Conservation (phyloP, 2,797 vertebrate species). For the Eleutherodactylus coqui region DNA sequence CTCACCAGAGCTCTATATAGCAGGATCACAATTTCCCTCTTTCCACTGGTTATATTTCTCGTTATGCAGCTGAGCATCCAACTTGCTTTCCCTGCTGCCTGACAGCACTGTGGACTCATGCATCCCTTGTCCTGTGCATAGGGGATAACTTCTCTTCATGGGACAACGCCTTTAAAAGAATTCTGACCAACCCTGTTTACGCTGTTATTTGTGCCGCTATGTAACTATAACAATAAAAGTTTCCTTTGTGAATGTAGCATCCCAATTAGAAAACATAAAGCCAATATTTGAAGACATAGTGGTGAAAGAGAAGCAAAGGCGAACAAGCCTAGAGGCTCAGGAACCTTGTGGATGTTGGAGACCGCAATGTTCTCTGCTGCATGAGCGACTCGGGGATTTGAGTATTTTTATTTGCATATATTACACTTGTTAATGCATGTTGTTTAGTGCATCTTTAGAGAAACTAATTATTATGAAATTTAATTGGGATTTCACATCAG, state of each 20-base stretch:
- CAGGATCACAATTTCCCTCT: too few relatives aligned
- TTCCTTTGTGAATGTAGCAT: background rate
- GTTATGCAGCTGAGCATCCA: too few relatives aligned
- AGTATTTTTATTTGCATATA: background rate
- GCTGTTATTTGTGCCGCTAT: too few relatives aligned
- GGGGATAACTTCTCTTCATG: too few relatives aligned
- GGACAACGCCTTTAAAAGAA: too few relatives aligned
- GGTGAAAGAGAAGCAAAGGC: background rate
- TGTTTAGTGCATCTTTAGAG: too few relatives aligned
- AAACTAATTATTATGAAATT: background rate
- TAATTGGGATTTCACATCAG: background rate
- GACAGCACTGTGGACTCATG: too few relatives aligned
- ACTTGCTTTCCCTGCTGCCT: too few relatives aligned
- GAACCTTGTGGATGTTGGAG: background rate
- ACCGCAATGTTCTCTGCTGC: background rate
- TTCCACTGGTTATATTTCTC: too few relatives aligned
- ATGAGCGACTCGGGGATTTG: background rate
- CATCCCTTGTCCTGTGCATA: too few relatives aligned
- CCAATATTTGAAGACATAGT: background rate
- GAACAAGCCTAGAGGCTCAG: background rate
- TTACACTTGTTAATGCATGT: background rate
- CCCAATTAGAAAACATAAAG: background rate
- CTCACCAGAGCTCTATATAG: too few relatives aligned
- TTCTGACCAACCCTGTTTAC: too few relatives aligned
- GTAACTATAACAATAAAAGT: background rate